These are phyloP conservation scores for Graphium colonna DNA, from an alignment of 2,888 invertebrate species.

Conservation along the genomic window DNA sequence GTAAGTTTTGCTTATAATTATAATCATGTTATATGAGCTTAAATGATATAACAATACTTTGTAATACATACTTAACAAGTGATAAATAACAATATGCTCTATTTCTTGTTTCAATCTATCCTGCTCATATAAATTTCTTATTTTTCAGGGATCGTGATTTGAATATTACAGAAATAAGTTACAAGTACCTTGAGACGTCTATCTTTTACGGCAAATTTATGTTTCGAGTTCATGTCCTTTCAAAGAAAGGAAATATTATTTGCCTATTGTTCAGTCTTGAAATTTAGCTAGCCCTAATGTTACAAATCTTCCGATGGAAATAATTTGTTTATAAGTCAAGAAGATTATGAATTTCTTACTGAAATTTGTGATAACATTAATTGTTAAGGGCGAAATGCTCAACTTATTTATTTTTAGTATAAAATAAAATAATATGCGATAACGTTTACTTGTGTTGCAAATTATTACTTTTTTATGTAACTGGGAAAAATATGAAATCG, in stretches of 20 bases:
- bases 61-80: too few relatives aligned
- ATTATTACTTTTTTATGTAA: too few relatives aligned
- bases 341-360: not conserved
- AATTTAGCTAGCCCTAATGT: slow-evolving; percentile 15
- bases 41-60: too few relatives aligned
- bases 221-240: slow-evolving; percentile 30
- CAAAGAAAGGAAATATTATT: slow-evolving; percentile 36
- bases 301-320: not conserved
- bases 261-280: slow-evolving; percentile 34
- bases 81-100: not conserved
- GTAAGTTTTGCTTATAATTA: too few relatives aligned
- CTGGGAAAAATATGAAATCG: too few relatives aligned
- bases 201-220: slow-evolving; percentile 40
- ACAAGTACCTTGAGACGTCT: slow-evolving; percentile 33
- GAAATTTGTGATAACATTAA: not conserved
- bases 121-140: not conserved
- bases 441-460: too few relatives aligned
- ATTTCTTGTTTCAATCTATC: not conserved
- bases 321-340: not conserved
- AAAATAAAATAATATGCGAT: too few relatives aligned
- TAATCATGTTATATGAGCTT: too few relatives aligned
- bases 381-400: too few relatives aligned
- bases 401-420: too few relatives aligned
- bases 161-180: slow-evolving; percentile 31
- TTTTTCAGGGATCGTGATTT: slow-evolving; percentile 34